Percentiles rank a stretch among this genome's conserved stretches.
Conservation (phyloP, 2,113 vertebrate genomes). For the Bufo gargarizans region DNA sequence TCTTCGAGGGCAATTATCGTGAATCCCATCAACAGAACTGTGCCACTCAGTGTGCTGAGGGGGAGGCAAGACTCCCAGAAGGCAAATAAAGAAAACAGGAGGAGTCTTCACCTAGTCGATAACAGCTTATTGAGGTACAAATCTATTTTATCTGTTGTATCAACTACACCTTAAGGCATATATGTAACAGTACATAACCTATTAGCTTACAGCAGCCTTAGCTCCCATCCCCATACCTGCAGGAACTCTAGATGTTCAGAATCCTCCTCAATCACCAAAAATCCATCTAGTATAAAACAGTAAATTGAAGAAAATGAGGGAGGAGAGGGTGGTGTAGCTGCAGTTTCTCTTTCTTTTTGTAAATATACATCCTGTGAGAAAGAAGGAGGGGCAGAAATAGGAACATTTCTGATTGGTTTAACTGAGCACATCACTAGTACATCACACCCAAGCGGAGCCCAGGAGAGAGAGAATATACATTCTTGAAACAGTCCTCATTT, state of each 20-base stretch:
- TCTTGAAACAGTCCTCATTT: background rate
- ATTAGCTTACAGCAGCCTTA: too few species aligned
- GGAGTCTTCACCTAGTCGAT: constrained; percentile 48
- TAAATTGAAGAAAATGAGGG: background rate
- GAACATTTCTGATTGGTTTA: background rate
- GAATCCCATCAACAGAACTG: constrained; percentile 74
- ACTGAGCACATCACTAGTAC: background rate
- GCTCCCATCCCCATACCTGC: too few species aligned
- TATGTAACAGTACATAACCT: too few species aligned
- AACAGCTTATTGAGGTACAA: constrained; percentile 70
- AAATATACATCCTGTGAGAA: too few species aligned
- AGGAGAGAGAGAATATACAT: background rate
- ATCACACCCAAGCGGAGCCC: background rate
- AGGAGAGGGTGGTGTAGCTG: background rate
- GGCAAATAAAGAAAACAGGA: constrained; percentile 43
- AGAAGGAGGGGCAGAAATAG: background rate
- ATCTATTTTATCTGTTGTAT: background rate
- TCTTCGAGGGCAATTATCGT: constrained; percentile 79
- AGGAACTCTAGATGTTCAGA: too few species aligned
- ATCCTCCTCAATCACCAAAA: background rate
- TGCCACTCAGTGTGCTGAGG: constrained; percentile 74
- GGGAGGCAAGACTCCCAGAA: constrained; percentile 61
- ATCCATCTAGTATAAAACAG: background rate
- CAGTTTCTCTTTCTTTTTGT: background rate
- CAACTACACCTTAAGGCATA: background rate